These are phyloP conservation scores for Eidolon dupreanum DNA, from an alignment of 2,797 vertebrate species.

Conservation along the genomic window DNA sequence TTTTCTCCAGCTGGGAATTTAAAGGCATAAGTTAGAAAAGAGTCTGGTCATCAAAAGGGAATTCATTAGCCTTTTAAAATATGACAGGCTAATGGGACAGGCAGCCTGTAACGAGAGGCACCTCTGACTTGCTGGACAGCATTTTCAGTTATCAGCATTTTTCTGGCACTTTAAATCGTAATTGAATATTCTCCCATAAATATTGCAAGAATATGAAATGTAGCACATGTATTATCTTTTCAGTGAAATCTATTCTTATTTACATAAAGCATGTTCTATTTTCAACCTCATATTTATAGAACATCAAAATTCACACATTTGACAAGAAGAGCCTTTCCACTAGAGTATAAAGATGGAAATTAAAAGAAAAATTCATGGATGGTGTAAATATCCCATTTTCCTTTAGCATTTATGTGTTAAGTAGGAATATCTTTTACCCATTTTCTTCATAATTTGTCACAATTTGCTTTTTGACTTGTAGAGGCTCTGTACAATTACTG, in stretches of 20 bases:
- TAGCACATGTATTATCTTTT: not conserved
- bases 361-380: not conserved
- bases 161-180: not conserved
- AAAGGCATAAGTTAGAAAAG: not conserved
- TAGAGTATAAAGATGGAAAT: not conserved
- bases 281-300: slow-evolving; percentile 30
- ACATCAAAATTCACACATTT: slow-evolving; percentile 21
- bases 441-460: not conserved
- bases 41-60: slow-evolving; percentile 4
- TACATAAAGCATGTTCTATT: not conserved
- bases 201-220: not conserved
- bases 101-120: not conserved
- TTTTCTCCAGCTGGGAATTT: not conserved
- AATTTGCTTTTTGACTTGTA: not conserved
- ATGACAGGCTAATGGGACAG: not conserved
- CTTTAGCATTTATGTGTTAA: slow-evolving; percentile 24
- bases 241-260: not conserved
- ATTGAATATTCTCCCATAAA: not conserved
- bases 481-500: not conserved
- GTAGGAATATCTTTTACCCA: not conserved
- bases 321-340: not conserved
- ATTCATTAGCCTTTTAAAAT: slow-evolving; percentile 54
- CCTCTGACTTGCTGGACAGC: not conserved
- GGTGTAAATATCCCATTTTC: not conserved
- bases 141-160: not conserved